Conservation (phyloP, 2,113 vertebrate species). For the Hippocampus barbouri region DNA sequence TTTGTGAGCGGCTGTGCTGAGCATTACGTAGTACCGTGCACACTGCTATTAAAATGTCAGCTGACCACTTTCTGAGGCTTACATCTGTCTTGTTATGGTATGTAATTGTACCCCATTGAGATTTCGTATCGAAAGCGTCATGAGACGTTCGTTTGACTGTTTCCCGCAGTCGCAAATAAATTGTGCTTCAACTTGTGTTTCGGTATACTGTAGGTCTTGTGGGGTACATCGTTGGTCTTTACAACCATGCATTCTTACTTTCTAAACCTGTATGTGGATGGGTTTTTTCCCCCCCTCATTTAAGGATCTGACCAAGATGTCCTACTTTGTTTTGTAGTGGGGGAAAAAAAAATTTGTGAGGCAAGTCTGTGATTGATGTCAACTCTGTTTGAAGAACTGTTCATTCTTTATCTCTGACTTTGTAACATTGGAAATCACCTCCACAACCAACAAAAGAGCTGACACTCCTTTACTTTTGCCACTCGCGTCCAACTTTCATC, state of each 20-base stretch:
- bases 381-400: conserved; percentile 20
- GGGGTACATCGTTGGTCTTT: neutral
- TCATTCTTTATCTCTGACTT: neutral
- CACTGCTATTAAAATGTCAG: neutral
- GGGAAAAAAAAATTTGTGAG: neutral
- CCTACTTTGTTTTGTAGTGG: neutral
- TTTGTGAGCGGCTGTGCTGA: neutral
- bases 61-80: neutral
- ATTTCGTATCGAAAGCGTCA: neutral
- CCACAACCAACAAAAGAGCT: neutral
- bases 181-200: neutral
- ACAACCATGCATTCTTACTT: neutral
- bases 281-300: no score
- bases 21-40: no score
- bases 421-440: neutral
- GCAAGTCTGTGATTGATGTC: neutral
- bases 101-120: neutral
- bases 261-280: conserved; percentile 24
- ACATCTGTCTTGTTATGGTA: neutral
- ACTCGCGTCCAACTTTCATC: conserved; percentile 7
- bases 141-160: neutral
- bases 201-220: neutral
- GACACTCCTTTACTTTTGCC: neutral
- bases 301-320: conserved; percentile 25
- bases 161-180: neutral